Percentiles rank a stretch among this genome's conserved stretches.
These are phyloP conservation scores for Sarcophaga carnaria DNA, from an alignment of 2,888 invertebrate genomes.

Conservation along the genomic window DNA sequence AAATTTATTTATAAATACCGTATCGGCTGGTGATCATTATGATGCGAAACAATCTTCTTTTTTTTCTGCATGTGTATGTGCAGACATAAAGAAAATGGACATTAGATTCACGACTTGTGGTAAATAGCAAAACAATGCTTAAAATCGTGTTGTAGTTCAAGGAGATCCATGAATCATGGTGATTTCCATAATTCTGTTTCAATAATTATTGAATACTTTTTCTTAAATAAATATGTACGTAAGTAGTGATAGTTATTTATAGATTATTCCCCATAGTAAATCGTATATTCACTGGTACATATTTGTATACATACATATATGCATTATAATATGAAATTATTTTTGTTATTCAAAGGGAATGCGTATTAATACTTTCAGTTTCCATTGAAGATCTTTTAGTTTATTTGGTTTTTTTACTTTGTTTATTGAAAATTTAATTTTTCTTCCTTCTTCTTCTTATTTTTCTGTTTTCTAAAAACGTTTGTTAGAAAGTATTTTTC, in stretches of 20 bases:
- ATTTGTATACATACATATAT: no score
- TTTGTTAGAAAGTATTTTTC: neutral
- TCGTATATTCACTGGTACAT: conserved; percentile 38
- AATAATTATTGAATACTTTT: no score
- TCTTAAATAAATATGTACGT: no score
- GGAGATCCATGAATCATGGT: no score
- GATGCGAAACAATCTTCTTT: neutral
- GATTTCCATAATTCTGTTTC: no score
- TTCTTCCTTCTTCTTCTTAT: conserved; percentile 8
- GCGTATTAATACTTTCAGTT: conserved; percentile 28
- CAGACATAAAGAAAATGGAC: no score
- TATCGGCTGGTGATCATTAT: neutral
- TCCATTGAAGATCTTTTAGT: neutral
- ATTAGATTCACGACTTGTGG: no score
- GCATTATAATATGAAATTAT: conserved; percentile 33
- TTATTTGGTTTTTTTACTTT: conserved; percentile 44
- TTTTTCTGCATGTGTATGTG: no score
- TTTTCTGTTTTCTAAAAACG: neutral
- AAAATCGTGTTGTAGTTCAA: no score
- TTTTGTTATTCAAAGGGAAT: conserved; percentile 50
- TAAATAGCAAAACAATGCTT: no score
- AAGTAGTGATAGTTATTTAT: no score
- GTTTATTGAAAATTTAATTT: conserved; percentile 54
- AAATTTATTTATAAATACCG: conserved; percentile 15
- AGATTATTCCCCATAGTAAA: neutral